Base-by-base conservation (phyloP, 2,113 vertebrate genomes). In the Cettia cetti region DNA sequence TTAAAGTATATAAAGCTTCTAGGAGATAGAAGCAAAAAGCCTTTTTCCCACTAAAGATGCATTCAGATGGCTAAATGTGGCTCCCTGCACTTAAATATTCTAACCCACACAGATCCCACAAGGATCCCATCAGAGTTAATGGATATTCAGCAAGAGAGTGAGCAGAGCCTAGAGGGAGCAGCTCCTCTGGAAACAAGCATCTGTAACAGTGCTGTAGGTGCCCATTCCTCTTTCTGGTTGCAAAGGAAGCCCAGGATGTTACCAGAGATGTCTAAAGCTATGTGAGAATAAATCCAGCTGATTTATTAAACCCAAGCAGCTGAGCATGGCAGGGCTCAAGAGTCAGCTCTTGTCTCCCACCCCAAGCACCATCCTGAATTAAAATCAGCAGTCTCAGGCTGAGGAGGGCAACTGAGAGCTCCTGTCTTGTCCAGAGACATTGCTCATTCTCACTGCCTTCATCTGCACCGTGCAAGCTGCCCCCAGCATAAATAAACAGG, bases 341-440 rank as follows among this genome's bases (percentile, higher is more conserved):
- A 27, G 24, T 15, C 61, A 84, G 66, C 56, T 57, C 33, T 31
- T 47, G 31, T 47, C 44, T 64, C 45, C 49, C 35, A 82, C 11
- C 5, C 24, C 0, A 1, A 45, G 31, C 22, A 12, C 11, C 7
- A 27, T 0, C 1, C 11, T 57, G 53, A 70, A 37, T 35, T 89
- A 35, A 66, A 92, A 19, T 22, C 79, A 85, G 28, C 28, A 42
- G 16, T 44, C 15, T 37, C 5, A 0, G 19, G 63, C 30, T 49
- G 28, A 57, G 72, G 23, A 79, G 33, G 3, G 54, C 61, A 61
- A 4, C 44, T 60, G 64, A 6, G 5, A 61, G 53, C 52, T 89
- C 56, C 59, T 89, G 9, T 10, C 45, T 24, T 85, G 54, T 47
- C 77, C 35, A 16, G 22, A 37, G 19, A 59, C 88, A 69, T 59